Conservation (phyloP, 2,113 vertebrate genomes). For the Lagopus leucura region DNA sequence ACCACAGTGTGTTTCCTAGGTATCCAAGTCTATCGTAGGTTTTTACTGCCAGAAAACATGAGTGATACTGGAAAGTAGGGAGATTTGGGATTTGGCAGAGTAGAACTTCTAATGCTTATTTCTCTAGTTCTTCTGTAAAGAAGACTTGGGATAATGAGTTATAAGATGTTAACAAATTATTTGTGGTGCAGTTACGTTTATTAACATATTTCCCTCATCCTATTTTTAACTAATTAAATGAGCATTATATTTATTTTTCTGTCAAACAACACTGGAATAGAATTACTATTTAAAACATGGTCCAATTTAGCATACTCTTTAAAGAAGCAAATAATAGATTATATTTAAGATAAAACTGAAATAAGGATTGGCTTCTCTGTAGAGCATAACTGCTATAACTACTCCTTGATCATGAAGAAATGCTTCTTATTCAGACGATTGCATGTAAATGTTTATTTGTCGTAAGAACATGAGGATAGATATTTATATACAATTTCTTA, state of each 20-base stretch:
- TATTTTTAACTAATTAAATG: background rate
- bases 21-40: fast-evolving
- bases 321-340: background rate
- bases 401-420: background rate
- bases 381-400: background rate
- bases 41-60: background rate
- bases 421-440: background rate
- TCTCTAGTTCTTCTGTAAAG: background rate
- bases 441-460: background rate
- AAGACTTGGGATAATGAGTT: background rate
- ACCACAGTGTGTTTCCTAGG: background rate
- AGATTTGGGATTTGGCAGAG: background rate
- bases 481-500: background rate
- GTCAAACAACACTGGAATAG: background rate
- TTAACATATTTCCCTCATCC: background rate
- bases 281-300: background rate
- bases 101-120: background rate
- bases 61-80: background rate
- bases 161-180: background rate
- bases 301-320: background rate
- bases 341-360: background rate
- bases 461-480: background rate
- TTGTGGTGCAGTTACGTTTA: background rate
- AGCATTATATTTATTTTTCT: background rate
- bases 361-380: background rate